Evolutionary conservation across 2,888 invertebrate genomes (phyloP), one percentile per base, ranked within the genome.

Genomic region (Sesia apiformis): DNA sequence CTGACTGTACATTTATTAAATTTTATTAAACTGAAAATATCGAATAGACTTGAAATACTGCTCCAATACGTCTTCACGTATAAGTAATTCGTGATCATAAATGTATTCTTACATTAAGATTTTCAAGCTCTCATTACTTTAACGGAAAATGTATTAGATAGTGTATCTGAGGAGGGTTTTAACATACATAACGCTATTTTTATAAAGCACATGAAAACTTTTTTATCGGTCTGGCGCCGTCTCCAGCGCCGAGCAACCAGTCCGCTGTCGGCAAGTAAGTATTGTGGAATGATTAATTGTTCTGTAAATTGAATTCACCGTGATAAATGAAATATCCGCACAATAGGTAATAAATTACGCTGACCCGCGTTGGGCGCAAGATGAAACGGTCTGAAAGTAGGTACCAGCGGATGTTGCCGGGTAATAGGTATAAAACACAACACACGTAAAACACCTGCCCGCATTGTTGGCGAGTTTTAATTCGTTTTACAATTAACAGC

Each of bases 271-370:
- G 78, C 84, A 76, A 85, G 81, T 81, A 84, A 84, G 87, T 85
- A 85, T 85, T 84, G 80, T 82, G 76, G 81, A 85, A 88, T 89
- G 88, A 88, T 86, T 87, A 89, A 89, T 89, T 85, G 87, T 85
- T 83, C 82, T 84, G 82, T 84, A 86, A 87, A 89, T 89, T 88
- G 86, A 89, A 87, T 86, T 87, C 88, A 85, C 83, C 84, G 84
- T 87, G 88, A 89, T 88, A 85, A 89, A 89, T 89, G 87, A 88
- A 87, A 87, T 87, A 86, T 86, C 80, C 84, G 76, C 83, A 88
- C 88, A 89, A 88, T 87, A 88, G 88, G 86, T 89, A 86, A 89
- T 87, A 88, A 89, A 89, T 89, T 85, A 87, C 87, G 72, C 84
- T 84, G 82, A 84, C 86, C 85, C 85, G 82, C 76, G 57, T 78